Evolutionary conservation across 1,140 invertebrate genomes (phyloP).

Genomic region (Drosophila setifemur): DNA sequence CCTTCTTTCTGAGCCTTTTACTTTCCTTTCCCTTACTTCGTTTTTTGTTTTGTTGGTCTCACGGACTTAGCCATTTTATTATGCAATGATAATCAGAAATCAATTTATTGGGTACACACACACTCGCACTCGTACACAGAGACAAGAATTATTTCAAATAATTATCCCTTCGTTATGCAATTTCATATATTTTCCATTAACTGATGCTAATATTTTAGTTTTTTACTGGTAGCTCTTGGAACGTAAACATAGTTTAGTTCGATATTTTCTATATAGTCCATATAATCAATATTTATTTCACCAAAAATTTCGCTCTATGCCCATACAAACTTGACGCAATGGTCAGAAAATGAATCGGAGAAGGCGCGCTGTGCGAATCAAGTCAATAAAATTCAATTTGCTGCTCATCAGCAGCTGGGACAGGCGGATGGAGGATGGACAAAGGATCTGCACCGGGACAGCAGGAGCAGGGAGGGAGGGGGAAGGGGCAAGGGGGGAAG

Average conservation of each 20-base stretch:
- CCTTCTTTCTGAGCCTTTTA: not conserved
- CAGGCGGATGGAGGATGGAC: not conserved
- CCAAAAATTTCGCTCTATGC: not conserved
- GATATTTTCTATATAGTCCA: too few species aligned
- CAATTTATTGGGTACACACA: conserved; percentile 59
- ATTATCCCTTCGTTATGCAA: too few species aligned
- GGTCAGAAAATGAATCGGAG: conserved; percentile 54
- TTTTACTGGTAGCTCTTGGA: too few species aligned
- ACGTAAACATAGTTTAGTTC: too few species aligned
- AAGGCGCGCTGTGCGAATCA: conserved; percentile 39
- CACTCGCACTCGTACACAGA: not conserved
- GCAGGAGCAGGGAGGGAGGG: too few species aligned
- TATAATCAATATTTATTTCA: too few species aligned
- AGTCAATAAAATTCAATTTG: conserved; percentile 78
- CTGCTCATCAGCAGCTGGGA: conserved; percentile 58
- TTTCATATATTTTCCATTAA: too few species aligned
- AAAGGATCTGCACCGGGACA: not conserved
- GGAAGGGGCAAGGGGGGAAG: too few species aligned
- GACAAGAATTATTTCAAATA: not conserved
- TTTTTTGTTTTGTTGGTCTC: not conserved
- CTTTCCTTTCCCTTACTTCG: not conserved
- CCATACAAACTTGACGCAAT: conserved; percentile 10
- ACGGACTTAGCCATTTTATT: conserved; percentile 62
- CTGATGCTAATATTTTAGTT: too few species aligned
- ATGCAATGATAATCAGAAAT: conserved; percentile 78